Conservation (phyloP, 1,140 invertebrate genomes). For the Formica exsecta region DNA sequence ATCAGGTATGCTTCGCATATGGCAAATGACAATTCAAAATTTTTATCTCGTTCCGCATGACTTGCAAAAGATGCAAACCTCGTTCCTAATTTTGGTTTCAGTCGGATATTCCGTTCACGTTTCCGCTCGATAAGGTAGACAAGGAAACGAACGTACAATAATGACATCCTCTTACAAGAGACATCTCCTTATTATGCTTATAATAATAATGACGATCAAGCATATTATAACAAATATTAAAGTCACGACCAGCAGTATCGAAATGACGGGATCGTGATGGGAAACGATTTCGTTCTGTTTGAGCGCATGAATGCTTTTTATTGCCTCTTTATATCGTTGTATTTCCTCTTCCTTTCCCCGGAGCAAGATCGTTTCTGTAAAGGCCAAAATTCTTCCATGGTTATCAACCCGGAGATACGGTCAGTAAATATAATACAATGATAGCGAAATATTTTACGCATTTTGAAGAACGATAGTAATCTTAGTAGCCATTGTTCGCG, state of each 20-base stretch:
- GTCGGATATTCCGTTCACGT: background rate
- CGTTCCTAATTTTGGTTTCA: slow-evolving; percentile 34
- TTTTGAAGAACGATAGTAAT: background rate
- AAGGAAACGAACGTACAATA: background rate
- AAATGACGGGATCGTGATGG: slow-evolving; percentile 36
- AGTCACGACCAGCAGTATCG: slow-evolving; percentile 19
- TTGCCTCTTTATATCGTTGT: background rate
- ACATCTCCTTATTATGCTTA: background rate
- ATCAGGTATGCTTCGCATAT: slow-evolving; percentile 1
- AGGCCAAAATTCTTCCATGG: background rate
- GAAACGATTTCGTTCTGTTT: slow-evolving; percentile 32
- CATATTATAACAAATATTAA: background rate
- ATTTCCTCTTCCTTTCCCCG: slow-evolving; percentile 14
- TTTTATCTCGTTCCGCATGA: background rate
- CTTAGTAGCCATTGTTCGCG: background rate
- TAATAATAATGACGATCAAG: background rate
- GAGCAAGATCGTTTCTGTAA: slow-evolving; percentile 13
- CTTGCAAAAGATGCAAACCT: slow-evolving; percentile 14
- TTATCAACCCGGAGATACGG: background rate
- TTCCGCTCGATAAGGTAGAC: background rate
- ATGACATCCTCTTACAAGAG: background rate
- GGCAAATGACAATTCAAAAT: background rate
- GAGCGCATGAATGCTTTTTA: slow-evolving; percentile 25
- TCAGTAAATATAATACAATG: background rate
- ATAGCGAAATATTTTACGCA: slow-evolving; percentile 15